Conservation (phyloP, 30 jellyfish, hydroid and myxozoan species). For the Rhopilema esculentum region DNA sequence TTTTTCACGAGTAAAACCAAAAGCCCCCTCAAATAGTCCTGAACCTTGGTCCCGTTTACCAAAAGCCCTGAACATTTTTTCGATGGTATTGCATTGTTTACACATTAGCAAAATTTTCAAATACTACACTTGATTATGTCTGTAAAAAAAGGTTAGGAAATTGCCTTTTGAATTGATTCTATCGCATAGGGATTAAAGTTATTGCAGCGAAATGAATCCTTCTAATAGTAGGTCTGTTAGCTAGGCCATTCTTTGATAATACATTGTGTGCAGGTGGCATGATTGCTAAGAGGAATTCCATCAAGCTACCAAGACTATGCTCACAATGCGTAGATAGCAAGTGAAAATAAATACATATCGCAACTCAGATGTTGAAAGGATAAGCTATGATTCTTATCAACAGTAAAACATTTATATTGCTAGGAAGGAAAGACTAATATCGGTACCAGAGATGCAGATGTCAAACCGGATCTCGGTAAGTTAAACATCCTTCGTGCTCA, state of each 20-base stretch:
- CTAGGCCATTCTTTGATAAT: neutral
- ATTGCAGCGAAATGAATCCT: neutral
- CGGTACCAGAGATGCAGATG: conserved; percentile 81
- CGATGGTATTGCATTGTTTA: neutral
- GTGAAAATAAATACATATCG: neutral
- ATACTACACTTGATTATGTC: too few species aligned
- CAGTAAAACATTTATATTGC: neutral
- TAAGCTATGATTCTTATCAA: neutral
- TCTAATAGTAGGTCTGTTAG: neutral
- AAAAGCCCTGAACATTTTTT: neutral
- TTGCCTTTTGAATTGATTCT: too few species aligned
- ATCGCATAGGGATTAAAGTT: too few species aligned
- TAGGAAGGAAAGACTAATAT: conserved; percentile 94
- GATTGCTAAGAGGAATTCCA: neutral
- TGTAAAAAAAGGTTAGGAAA: too few species aligned
- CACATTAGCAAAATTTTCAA: too few species aligned
- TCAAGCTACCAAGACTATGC: neutral
- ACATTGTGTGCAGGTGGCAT: neutral
- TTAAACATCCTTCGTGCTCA: neutral
- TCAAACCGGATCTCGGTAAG: conserved; percentile 93
- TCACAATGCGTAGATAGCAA: neutral
- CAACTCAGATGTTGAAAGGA: neutral
- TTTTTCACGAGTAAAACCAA: too few species aligned
- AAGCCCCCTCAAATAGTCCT: too few species aligned
- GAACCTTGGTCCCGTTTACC: too few species aligned